phyloP scores from a whole-genome alignment of 2,113 vertebrate genomes.

The Cervus canadensis region DNA sequence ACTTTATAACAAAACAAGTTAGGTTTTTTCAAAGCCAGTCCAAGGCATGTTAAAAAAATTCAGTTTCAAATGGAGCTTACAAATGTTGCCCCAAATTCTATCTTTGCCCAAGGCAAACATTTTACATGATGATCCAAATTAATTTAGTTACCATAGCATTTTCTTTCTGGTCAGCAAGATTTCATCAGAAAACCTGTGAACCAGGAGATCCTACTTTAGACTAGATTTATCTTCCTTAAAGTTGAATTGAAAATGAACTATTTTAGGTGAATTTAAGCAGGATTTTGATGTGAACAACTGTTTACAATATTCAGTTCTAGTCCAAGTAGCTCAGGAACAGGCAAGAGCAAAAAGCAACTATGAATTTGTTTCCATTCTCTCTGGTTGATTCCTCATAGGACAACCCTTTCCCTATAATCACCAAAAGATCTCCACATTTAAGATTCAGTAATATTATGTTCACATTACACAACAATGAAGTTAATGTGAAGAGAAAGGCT shows the following conservation, averaged over 20 bases:
- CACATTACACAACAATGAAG: background rate
- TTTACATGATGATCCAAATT: background rate
- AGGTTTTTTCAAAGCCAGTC: background rate
- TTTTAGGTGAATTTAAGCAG: background rate
- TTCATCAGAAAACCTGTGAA: background rate
- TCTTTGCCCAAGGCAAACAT: background rate
- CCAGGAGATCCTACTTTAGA: background rate
- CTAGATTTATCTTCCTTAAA: background rate
- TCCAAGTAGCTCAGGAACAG: background rate
- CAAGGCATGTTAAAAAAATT: background rate
- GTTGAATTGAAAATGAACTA: background rate
- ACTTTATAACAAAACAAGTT: background rate
- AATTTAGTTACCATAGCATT: background rate
- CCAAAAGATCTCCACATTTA: background rate
- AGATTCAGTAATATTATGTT: background rate
- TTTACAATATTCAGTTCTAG: background rate
- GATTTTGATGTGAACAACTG: background rate
- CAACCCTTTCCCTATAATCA: background rate
- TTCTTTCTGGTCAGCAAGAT: background rate
- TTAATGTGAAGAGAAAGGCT: background rate
- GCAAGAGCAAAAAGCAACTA: background rate
- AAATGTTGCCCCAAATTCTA: background rate
- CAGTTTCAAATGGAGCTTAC: background rate
- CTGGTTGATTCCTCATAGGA: background rate
- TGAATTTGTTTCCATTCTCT: background rate